Conservation (phyloP, 2,888 invertebrate species). For the Ochropacha duplaris region DNA sequence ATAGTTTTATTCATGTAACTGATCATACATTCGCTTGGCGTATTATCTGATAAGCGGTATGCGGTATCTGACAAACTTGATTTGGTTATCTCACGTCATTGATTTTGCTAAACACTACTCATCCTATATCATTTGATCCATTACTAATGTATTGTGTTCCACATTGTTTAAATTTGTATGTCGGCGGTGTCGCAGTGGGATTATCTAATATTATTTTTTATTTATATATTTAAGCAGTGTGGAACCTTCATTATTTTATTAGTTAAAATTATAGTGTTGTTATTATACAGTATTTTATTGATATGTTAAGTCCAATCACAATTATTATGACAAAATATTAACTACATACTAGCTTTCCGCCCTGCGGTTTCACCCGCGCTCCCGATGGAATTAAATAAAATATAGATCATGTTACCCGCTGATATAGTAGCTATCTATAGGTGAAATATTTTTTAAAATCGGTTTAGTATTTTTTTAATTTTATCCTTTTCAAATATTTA, state of each 20-base stretch:
- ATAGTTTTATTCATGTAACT: background rate
- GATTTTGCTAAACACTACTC: constrained; percentile 14
- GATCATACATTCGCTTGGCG: background rate
- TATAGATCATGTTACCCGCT: no score
- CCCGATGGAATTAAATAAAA: no score
- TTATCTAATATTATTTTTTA: constrained; percentile 19
- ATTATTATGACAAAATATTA: background rate
- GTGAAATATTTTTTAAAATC: no score
- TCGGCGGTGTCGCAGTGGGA: constrained; percentile 57
- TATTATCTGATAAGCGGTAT: constrained; percentile 4
- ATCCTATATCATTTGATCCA: constrained; percentile 20
- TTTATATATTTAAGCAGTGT: constrained; percentile 37
- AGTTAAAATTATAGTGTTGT: background rate
- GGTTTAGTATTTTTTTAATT: no score
- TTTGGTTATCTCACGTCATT: constrained; percentile 7
- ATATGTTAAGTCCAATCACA: background rate
- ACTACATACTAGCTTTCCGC: no score
- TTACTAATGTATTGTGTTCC: constrained; percentile 30
- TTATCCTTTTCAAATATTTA: no score
- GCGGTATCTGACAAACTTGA: background rate
- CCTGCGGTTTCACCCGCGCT: no score
- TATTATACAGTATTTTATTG: constrained; percentile 6
- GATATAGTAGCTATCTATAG: no score
- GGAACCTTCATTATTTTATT: constrained; percentile 26
- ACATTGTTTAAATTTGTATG: constrained; percentile 52